phyloP scores from a whole-genome alignment of 2,888 invertebrate genomes.

The Antheraea assamensis region DNA sequence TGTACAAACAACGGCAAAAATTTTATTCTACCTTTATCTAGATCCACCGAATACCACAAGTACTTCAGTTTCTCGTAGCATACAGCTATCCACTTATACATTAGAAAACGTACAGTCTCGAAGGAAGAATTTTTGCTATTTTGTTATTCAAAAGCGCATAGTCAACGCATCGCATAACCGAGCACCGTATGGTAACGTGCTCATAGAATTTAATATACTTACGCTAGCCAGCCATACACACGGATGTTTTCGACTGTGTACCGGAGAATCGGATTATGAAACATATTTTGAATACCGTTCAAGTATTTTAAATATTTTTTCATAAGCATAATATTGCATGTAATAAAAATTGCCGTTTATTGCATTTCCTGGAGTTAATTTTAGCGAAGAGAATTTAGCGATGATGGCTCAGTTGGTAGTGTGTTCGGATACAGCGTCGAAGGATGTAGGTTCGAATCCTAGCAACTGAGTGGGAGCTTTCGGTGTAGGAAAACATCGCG shows the following conservation, averaged over 20 bases:
- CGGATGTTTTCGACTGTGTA: slow-evolving; percentile 3
- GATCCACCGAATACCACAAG: background rate
- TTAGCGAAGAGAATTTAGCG: too few species aligned
- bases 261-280: background rate
- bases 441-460: too few species aligned
- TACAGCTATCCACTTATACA: slow-evolving; percentile 13
- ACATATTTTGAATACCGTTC: background rate
- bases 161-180: slow-evolving; percentile 17
- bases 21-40: slow-evolving; percentile 2
- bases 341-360: background rate
- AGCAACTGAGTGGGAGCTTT: too few species aligned
- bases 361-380: background rate
- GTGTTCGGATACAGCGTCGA: too few species aligned
- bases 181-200: slow-evolving; percentile 37
- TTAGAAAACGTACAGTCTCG: slow-evolving; percentile 12
- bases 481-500: too few species aligned
- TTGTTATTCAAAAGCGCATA: slow-evolving; percentile 17
- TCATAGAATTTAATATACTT: slow-evolving; percentile 52
- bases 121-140: slow-evolving; percentile 21
- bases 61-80: background rate
- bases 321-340: background rate
- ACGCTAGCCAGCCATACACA: background rate
- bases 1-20: background rate
- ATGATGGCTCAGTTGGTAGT: too few species aligned
- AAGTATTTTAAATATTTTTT: background rate